A percentile compares a stretch with the other conserved stretches of the same genome.
phyloP scores from a whole-genome alignment of 2,888 invertebrate species.

The Timema cristinae region DNA sequence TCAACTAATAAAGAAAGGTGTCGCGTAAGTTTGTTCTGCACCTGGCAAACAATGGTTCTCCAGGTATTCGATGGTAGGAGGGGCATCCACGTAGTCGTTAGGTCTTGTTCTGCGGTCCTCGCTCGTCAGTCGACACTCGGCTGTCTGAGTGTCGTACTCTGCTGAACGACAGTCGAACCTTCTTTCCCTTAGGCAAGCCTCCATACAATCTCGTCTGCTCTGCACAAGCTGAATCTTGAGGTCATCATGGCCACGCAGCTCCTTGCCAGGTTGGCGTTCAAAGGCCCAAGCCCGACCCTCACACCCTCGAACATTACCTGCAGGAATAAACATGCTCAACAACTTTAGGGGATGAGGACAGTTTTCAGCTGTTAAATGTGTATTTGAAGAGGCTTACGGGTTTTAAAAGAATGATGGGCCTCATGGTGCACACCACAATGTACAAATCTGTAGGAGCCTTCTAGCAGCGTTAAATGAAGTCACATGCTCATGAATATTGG shows the following conservation, averaged over 20 bases:
- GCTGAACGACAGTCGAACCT: constrained; percentile 47
- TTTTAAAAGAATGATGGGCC: no score
- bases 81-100: constrained; percentile 43
- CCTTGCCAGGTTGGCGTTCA: constrained; percentile 49
- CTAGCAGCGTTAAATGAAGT: no score
- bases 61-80: constrained; percentile 48
- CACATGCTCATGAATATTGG: no score
- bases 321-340: not conserved
- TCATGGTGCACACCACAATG: no score
- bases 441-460: no score
- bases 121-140: constrained; percentile 47
- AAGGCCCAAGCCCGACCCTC: constrained; percentile 48
- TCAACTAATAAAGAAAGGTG: no score
- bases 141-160: constrained; percentile 48
- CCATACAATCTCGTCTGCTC: constrained; percentile 50
- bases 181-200: constrained; percentile 45
- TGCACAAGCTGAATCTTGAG: constrained; percentile 45
- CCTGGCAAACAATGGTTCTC: constrained; percentile 53
- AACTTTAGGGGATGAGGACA: not conserved
- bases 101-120: constrained; percentile 48
- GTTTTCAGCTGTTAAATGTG: not conserved
- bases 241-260: constrained; percentile 47
- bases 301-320: constrained; percentile 38
- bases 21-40: constrained; percentile 33
- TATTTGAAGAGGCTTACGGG: no score